Evolutionary conservation across 2,888 invertebrate genomes (phyloP).

Genomic region (Chymomyza caudatula): DNA sequence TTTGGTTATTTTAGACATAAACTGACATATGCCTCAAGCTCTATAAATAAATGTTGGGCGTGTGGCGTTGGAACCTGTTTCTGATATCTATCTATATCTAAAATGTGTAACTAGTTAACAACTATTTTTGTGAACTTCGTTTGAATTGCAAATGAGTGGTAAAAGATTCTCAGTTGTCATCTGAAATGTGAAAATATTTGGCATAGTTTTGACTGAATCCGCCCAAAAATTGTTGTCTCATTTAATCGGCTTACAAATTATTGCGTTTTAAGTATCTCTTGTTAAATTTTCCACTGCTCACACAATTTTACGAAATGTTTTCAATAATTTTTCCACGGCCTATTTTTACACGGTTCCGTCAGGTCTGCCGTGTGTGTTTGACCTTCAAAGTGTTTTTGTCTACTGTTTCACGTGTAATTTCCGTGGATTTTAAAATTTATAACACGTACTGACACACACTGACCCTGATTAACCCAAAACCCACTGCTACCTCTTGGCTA

Average conservation of each 20-base stretch:
- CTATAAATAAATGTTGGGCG: constrained; percentile 19
- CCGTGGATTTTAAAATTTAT: neutral
- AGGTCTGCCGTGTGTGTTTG: neutral
- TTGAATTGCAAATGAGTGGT: constrained; percentile 37
- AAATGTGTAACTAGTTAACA: constrained; percentile 26
- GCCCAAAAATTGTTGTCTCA: neutral
- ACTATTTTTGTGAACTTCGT: constrained; percentile 26
- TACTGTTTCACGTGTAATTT: constrained; percentile 4
- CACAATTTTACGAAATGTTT: constrained; percentile 51
- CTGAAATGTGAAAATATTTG: constrained; percentile 7
- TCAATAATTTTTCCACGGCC: neutral
- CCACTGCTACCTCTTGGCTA: neutral
- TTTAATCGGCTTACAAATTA: neutral
- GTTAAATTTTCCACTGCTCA: constrained; percentile 49
- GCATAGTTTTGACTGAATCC: neutral
- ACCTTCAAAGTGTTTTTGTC: neutral
- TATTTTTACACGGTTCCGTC: neutral
- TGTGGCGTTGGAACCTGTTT: constrained; percentile 36
- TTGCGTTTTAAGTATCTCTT: constrained; percentile 11
- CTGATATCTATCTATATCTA: constrained; percentile 5
- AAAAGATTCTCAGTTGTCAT: constrained; percentile 27
- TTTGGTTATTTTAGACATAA: neutral
- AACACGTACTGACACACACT: neutral
- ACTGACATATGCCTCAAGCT: neutral
- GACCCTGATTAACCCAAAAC: neutral